Evolutionary conservation across 2,888 invertebrate genomes (phyloP), one percentile per base, ranked within the genome.

Genomic region (Embidobia sp.): DNA sequence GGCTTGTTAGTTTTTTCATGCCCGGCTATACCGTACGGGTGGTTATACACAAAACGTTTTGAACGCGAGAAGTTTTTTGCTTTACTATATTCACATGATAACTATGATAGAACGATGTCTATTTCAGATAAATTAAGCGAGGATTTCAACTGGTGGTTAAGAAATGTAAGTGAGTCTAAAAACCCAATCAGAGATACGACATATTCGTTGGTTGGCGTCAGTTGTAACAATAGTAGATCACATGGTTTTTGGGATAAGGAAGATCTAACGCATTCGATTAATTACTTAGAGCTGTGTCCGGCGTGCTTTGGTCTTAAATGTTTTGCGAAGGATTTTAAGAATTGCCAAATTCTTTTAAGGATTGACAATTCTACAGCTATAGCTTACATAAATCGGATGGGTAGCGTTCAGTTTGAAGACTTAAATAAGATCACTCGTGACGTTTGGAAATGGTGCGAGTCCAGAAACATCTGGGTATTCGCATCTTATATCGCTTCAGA

Each of bases 361-460:
- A 33, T 76, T 13, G 70, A 70, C 48, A 72, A 77, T 59, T 59
- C 77, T 4, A 66, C 48, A 7, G 72, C 69, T 1, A 69, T 69
- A 0, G 7, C 70, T 0, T 72, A 72, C 15, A 70, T 77, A 3
- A 67, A 77, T 55, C 16, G 49, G 11, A 73, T 57, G 67, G 55
- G 63, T 2, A 35, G 61, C 11, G 6, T 44, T 5, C 42, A 44
- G 8, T 10, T 7, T 10, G n/a, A 6, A 22, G 2, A 44, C 0
- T 22, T 44, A 11, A 19, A 16, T 11, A 11, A 2, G 3, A 8
- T 19, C 16, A 10, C 18, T 2, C 16, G n/a, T 3, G 3, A 16
- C 2, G n/a, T 40, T 1, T 40, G 42, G 42, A n/a, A 10, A 11
- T 44, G 42, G 42, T 44, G 42, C 7, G 11, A 44, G 7, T 6